These are phyloP conservation scores for Manis pentadactyla DNA, from an alignment of 2,797 vertebrate genomes.

Conservation along the genomic window DNA sequence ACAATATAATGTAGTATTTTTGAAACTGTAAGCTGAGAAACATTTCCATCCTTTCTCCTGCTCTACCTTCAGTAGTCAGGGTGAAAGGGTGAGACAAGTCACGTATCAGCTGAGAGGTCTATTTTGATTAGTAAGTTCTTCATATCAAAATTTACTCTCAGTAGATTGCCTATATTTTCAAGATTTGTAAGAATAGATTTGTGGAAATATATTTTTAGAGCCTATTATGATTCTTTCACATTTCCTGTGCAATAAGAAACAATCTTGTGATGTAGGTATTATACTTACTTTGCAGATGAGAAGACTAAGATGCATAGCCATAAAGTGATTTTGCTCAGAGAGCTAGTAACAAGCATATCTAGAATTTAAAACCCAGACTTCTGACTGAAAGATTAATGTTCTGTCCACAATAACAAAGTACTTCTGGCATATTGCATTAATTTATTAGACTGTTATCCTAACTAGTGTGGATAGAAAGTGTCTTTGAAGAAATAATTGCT, in stretches of 20 bases:
- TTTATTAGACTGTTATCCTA: background rate
- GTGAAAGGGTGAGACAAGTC: background rate
- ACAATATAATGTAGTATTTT: background rate
- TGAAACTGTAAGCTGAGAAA: background rate
- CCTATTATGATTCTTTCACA: conserved; percentile 12
- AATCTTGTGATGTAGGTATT: background rate
- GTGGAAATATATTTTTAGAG: background rate
- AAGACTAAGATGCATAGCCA: background rate
- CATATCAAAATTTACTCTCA: conserved; percentile 6
- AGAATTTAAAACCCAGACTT: conserved; percentile 36
- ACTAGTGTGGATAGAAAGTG: too few relatives aligned
- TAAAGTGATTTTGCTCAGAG: conserved; percentile 18
- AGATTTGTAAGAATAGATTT: background rate
- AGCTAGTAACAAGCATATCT: background rate
- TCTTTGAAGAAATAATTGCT: too few relatives aligned
- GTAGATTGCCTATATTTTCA: background rate
- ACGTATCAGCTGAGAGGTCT: background rate
- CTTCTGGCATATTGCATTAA: background rate
- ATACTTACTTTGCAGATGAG: background rate
- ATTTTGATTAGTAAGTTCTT: background rate
- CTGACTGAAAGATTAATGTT: background rate
- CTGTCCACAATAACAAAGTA: background rate
- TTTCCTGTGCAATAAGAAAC: conserved; percentile 25
- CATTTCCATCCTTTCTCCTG: background rate
- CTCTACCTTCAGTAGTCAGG: background rate